Evolutionary conservation across 2,113 vertebrate genomes (phyloP).

Genomic region (Puntigrus tetrazona): DNA sequence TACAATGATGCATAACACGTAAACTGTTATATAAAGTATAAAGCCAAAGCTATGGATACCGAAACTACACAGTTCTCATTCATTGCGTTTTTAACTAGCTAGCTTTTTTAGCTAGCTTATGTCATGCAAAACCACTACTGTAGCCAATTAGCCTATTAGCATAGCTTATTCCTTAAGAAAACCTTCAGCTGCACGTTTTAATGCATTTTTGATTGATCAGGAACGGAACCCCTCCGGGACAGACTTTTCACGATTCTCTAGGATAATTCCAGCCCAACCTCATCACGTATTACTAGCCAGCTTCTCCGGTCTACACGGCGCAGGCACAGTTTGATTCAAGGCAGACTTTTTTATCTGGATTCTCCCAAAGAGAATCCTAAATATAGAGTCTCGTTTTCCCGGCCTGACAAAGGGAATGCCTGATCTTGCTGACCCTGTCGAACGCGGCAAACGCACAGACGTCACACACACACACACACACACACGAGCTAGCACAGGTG

Average conservation of each 20-base stretch:
- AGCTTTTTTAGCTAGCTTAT: neutral
- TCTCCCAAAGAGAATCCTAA: neutral
- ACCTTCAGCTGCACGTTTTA: neutral
- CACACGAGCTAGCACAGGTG: slow-evolving; percentile 38
- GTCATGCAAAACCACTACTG: neutral
- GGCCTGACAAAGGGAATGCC: neutral
- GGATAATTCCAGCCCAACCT: neutral
- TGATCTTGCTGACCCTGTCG: neutral
- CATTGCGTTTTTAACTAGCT: neutral
- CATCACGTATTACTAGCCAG: neutral
- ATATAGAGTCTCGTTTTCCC: neutral
- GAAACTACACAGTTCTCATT: neutral
- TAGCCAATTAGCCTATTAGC: neutral
- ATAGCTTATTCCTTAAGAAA: neutral
- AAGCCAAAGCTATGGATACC: neutral
- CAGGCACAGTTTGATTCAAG: neutral
- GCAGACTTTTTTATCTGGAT: neutral
- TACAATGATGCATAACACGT: neutral
- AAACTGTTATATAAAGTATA: neutral
- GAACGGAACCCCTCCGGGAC: neutral
- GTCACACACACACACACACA: slow-evolving; percentile 1
- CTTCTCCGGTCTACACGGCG: neutral
- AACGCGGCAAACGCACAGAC: neutral
- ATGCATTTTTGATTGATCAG: neutral
- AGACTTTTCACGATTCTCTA: neutral